A percentile compares a stretch with the other conserved stretches of the same genome.
Evolutionary conservation across 2,797 vertebrate species (phyloP).

Genomic region (Periparus ater): DNA sequence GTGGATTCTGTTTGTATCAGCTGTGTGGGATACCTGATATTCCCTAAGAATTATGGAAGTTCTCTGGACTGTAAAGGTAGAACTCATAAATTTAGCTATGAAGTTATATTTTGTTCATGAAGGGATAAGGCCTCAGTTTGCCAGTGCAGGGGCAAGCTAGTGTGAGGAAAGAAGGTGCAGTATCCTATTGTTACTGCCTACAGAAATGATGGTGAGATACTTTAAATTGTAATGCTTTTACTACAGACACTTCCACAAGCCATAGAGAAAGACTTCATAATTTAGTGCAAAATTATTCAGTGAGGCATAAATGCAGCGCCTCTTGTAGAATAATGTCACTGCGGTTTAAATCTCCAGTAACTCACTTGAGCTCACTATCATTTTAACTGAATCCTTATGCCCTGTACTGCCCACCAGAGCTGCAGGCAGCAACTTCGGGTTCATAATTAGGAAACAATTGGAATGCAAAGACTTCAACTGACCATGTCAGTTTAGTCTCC

Average conservation of each 20-base stretch:
- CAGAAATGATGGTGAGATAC: background rate
- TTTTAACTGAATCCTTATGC: background rate
- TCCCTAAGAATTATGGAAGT: background rate
- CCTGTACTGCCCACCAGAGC: background rate
- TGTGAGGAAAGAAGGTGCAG: background rate
- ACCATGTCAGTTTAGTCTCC: background rate
- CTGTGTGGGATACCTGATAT: background rate
- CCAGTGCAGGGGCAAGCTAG: background rate
- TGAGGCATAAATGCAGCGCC: background rate
- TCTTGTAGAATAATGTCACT: background rate
- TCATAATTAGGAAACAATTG: background rate
- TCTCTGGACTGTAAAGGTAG: background rate
- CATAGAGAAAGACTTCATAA: background rate
- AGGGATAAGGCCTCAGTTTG: background rate
- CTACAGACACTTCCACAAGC: background rate
- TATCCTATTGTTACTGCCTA: background rate
- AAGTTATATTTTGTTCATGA: background rate
- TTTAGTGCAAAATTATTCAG: background rate
- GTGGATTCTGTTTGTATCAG: background rate
- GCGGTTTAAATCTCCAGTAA: background rate
- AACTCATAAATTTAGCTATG: background rate
- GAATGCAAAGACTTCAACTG: background rate
- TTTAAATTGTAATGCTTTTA: background rate
- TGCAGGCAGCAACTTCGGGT: background rate
- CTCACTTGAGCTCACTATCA: background rate